These are phyloP conservation scores for Raja brachyura DNA, from an alignment of 2,113 vertebrate species.

Conservation along the genomic window DNA sequence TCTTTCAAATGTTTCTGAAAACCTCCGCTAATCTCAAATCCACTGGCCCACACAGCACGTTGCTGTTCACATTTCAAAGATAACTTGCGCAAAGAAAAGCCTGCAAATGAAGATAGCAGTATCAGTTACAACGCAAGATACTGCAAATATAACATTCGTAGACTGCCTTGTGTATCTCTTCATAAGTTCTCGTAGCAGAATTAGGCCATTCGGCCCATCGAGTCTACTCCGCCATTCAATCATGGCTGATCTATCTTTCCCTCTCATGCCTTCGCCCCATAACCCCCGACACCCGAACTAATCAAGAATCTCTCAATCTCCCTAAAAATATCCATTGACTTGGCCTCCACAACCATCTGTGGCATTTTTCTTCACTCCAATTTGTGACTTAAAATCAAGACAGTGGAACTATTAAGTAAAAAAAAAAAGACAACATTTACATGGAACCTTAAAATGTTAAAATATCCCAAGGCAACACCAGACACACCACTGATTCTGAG, in stretches of 20 bases:
- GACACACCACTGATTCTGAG: background rate
- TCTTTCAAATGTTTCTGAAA: conserved; percentile 47
- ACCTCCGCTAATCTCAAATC: conserved; percentile 41
- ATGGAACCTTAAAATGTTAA: background rate
- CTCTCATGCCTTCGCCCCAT: no score
- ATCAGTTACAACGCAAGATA: conserved; percentile 29
- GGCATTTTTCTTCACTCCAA: background rate
- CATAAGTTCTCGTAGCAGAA: background rate
- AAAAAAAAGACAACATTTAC: background rate
- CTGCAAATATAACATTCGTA: background rate
- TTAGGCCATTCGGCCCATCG: no score
- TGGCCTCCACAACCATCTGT: no score
- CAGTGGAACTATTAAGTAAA: no score
- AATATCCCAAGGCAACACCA: background rate
- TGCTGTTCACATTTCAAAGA: background rate
- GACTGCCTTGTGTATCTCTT: background rate
- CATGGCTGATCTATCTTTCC: no score
- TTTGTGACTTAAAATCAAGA: background rate
- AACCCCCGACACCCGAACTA: no score
- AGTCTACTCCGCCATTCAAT: no score
- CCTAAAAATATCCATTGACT: no score
- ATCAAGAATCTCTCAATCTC: no score
- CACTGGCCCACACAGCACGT: conserved; percentile 39
- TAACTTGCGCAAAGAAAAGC: conserved; percentile 42
- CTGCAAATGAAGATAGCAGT: conserved; percentile 41